Conservation (phyloP, 2,888 invertebrate genomes). For the Lasius fuliginosus region DNA sequence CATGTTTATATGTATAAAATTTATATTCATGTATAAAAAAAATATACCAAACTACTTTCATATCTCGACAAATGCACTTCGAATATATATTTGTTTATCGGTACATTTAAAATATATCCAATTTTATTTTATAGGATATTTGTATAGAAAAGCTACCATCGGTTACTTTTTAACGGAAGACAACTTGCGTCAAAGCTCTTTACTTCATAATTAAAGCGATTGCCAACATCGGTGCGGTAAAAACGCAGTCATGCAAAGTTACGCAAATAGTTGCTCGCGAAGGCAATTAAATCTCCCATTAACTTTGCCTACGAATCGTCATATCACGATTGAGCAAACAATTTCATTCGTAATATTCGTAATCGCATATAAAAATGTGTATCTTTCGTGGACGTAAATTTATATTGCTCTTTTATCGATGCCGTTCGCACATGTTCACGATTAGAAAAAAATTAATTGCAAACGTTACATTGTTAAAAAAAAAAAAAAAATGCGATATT, state of each 20-base stretch:
- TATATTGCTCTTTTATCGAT: conserved; percentile 45
- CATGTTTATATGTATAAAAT: background rate
- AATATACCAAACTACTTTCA: background rate
- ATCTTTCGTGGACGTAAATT: conserved; percentile 12
- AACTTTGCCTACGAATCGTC: conserved; percentile 66
- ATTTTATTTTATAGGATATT: background rate
- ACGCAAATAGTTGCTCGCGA: conserved; percentile 24
- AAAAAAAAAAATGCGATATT: too few relatives aligned
- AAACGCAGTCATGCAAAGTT: conserved; percentile 15
- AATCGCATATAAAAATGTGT: conserved; percentile 32
- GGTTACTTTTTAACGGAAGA: background rate
- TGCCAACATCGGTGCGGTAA: conserved; percentile 1
- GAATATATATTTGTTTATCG: background rate
- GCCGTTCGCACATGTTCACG: background rate
- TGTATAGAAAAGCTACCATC: background rate
- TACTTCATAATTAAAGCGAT: conserved; percentile 28
- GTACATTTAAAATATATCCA: background rate
- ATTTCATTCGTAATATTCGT: conserved; percentile 46
- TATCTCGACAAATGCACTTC: background rate
- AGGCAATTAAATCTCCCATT: conserved; percentile 52
- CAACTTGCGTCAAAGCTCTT: background rate
- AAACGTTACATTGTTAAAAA: too few relatives aligned
- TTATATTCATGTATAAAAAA: background rate
- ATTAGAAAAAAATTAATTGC: too few relatives aligned
- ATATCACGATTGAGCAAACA: conserved; percentile 34